Percentiles rank a stretch among this genome's conserved stretches.
Evolutionary conservation across 2,888 invertebrate species (phyloP).

Genomic region (Oxycera nigricornis): DNA sequence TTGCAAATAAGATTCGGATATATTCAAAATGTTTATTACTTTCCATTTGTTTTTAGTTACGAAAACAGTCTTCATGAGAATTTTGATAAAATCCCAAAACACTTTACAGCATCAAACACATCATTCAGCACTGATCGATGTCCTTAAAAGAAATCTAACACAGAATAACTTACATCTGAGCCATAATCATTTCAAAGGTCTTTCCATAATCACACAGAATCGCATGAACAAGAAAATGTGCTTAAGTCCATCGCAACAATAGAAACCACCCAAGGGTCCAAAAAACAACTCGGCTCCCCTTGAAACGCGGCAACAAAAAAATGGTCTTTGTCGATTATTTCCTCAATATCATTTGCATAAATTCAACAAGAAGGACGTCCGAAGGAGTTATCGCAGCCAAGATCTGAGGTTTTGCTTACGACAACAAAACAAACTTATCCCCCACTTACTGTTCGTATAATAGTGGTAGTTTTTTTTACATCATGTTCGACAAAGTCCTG

Average conservation of each 20-base stretch:
- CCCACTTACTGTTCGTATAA: slow-evolving; percentile 30
- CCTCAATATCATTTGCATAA: slow-evolving; percentile 33
- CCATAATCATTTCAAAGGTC: too few relatives aligned
- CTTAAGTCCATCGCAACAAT: slow-evolving; percentile 22
- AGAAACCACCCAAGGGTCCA: not conserved
- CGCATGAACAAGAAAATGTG: slow-evolving; percentile 5
- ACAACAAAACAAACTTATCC: slow-evolving; percentile 35
- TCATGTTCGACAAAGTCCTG: slow-evolving; percentile 31
- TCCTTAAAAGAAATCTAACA: not conserved
- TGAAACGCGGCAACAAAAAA: not conserved
- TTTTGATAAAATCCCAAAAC: too few relatives aligned
- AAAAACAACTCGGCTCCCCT: not conserved
- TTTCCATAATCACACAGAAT: slow-evolving; percentile 6
- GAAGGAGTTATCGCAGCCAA: slow-evolving; percentile 27
- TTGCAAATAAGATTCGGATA: too few relatives aligned
- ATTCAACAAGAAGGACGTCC: slow-evolving; percentile 29
- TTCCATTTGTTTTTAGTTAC: too few relatives aligned
- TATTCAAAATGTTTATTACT: too few relatives aligned
- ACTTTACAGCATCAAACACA: not conserved
- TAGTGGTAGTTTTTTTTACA: slow-evolving; percentile 22
- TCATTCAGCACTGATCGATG: not conserved
- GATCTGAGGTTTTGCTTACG: slow-evolving; percentile 39
- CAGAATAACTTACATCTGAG: too few relatives aligned
- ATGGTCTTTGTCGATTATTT: slow-evolving; percentile 13
- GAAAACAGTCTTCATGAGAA: too few relatives aligned